These are phyloP conservation scores for Melanargia galathea DNA, from an alignment of 2,888 invertebrate genomes.

Conservation along the genomic window DNA sequence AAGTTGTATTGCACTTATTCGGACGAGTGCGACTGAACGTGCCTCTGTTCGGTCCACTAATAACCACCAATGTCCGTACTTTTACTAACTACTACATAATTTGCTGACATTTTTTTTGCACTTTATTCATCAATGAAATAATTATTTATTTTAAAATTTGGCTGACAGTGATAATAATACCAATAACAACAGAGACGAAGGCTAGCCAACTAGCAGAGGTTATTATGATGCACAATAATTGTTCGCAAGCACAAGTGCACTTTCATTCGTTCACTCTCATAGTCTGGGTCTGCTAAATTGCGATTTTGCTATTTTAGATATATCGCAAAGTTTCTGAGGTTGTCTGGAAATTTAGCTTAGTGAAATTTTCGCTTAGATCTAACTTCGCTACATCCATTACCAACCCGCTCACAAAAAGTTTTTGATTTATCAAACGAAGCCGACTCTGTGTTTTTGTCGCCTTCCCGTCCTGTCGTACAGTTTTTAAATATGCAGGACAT, in stretches of 20 bases:
- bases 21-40: constrained; percentile 56
- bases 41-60: constrained; percentile 26
- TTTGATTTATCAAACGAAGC: constrained; percentile 21
- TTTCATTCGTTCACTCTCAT: no score
- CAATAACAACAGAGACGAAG: no score
- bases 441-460: constrained; percentile 13
- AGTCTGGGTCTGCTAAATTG: no score
- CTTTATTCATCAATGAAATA: background rate
- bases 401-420: constrained; percentile 15
- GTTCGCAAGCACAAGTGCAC: no score
- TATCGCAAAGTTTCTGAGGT: no score
- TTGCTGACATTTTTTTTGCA: constrained; percentile 45
- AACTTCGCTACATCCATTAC: constrained; percentile 15
- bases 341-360: constrained; percentile 35
- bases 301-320: no score
- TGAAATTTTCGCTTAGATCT: constrained; percentile 22
- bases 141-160: no score
- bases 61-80: constrained; percentile 24
- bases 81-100: no score
- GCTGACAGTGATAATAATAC: no score
- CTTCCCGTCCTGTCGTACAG: background rate
- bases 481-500: constrained; percentile 13
- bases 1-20: constrained; percentile 57
- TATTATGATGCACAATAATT: no score
- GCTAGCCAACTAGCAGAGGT: no score